Conservation (phyloP, 2,888 invertebrate genomes). For the Mythimna ferrago region DNA sequence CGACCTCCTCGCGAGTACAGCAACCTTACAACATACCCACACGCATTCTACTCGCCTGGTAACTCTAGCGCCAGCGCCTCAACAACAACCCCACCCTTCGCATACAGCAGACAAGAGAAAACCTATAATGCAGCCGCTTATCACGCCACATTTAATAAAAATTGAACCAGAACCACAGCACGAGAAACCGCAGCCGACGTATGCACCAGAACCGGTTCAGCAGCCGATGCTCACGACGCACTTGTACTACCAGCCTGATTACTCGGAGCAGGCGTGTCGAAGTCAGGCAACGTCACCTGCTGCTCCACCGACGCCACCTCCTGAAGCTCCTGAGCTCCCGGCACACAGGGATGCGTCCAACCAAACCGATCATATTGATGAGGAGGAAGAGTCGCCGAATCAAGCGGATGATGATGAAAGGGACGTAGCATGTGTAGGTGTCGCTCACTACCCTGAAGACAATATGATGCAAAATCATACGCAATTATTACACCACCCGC, state of each 20-base stretch:
- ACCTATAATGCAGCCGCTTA: constrained; percentile 87
- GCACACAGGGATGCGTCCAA: constrained; percentile 95
- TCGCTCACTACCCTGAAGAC: constrained; percentile 86
- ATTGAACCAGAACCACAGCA: constrained; percentile 92
- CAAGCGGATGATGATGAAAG: constrained; percentile 87
- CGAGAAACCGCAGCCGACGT: constrained; percentile 84
- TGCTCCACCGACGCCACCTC: constrained; percentile 88
- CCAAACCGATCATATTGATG: constrained; percentile 95
- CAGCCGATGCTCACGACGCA: constrained; percentile 90
- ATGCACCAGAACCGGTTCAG: constrained; percentile 87
- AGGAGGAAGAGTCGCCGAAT: constrained; percentile 92
- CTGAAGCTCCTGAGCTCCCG: constrained; percentile 90
- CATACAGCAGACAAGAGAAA: constrained; percentile 83
- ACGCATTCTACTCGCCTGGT: constrained; percentile 93
- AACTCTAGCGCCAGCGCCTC: constrained; percentile 91
- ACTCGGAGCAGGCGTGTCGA: constrained; percentile 87
- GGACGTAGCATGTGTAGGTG: constrained; percentile 86
- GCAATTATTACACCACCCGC: constrained; percentile 68
- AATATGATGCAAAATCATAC: constrained; percentile 69
- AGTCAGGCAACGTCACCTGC: constrained; percentile 91
- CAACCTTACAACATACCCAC: constrained; percentile 92
- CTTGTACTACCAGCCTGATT: constrained; percentile 90
- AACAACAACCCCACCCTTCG: constrained; percentile 80
- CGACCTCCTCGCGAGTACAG: constrained; percentile 92
- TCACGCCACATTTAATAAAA: constrained; percentile 92